A percentile compares a stretch with the other conserved stretches of the same genome.
phyloP scores from a whole-genome alignment of 2,888 invertebrate species.

The Brachylomia viminalis region DNA sequence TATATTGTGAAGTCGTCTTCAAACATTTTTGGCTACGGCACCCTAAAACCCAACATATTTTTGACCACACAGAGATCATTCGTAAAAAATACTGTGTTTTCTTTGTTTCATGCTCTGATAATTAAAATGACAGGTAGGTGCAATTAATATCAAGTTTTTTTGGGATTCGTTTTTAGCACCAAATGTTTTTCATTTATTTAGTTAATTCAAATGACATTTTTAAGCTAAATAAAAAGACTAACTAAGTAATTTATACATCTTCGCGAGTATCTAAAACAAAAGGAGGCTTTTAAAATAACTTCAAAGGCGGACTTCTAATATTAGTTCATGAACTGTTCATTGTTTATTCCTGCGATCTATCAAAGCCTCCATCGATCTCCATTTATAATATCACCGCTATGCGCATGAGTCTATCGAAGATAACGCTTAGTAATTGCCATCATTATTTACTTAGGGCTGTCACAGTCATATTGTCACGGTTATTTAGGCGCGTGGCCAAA shows the following conservation, averaged over 20 bases:
- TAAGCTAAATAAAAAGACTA: no score
- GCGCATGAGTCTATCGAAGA: constrained; percentile 43
- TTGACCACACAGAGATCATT: not conserved
- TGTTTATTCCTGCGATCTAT: constrained; percentile 30
- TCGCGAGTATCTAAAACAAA: not conserved
- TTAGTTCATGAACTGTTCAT: constrained; percentile 2
- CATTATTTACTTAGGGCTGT: constrained; percentile 56
- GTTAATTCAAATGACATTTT: no score
- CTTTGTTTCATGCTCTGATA: not conserved
- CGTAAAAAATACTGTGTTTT: not conserved
- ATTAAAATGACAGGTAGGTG: not conserved
- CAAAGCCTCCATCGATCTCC: constrained; percentile 55
- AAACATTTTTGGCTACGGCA: not conserved
- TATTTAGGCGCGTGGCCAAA: not conserved
- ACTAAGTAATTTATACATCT: not conserved
- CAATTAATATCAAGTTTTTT: not conserved
- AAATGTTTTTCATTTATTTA: not conserved
- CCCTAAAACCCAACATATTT: not conserved
- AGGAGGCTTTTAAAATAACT: not conserved
- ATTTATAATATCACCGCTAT: constrained; percentile 54
- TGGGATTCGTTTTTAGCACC: not conserved
- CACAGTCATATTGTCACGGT: not conserved
- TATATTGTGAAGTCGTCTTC: not conserved
- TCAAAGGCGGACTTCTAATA: constrained; percentile 14
- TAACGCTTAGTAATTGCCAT: constrained; percentile 57